A percentile compares a stretch with the other conserved stretches of the same genome.
Evolutionary conservation across 2,113 vertebrate species (phyloP).

Genomic region (Anarrhichthys ocellatus): DNA sequence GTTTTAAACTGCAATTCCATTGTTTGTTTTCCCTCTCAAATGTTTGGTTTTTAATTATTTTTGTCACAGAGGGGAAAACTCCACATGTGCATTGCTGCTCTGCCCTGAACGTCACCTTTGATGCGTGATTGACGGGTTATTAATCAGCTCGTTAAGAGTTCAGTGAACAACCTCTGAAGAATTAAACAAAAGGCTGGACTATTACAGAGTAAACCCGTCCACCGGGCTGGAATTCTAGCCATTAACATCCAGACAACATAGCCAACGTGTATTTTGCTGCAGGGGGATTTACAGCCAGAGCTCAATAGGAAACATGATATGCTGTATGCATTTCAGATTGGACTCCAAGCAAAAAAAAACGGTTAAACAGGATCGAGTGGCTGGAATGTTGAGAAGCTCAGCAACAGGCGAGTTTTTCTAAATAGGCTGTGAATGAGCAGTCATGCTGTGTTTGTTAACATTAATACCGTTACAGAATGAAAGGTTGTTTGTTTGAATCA

Average conservation of each 20-base stretch:
- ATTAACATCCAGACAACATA: not conserved
- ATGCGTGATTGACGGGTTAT: slow-evolving; percentile 22
- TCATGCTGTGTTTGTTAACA: not conserved
- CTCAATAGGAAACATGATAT: not conserved
- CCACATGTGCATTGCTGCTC: not conserved
- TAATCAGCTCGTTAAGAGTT: slow-evolving; percentile 14
- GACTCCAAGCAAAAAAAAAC: slow-evolving; percentile 23
- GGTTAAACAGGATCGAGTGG: slow-evolving; percentile 15
- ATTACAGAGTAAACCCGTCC: not conserved
- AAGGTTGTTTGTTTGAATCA: not conserved
- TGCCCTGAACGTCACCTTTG: not conserved
- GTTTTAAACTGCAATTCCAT: not conserved
- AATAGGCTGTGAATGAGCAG: not conserved
- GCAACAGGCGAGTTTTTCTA: not conserved
- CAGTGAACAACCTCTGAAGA: slow-evolving; percentile 1
- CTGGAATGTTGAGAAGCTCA: slow-evolving; percentile 3
- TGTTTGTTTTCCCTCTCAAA: not conserved
- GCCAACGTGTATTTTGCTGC: slow-evolving; percentile 2
- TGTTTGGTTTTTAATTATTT: not conserved
- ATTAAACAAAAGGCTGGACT: not conserved
- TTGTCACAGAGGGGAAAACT: not conserved
- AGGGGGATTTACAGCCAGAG: slow-evolving; percentile 19
- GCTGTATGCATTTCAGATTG: slow-evolving; percentile 12
- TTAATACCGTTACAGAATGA: not conserved
- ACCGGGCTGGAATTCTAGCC: not conserved